phyloP scores from a whole-genome alignment of 2,888 invertebrate genomes.

The Orgyia antiqua region DNA sequence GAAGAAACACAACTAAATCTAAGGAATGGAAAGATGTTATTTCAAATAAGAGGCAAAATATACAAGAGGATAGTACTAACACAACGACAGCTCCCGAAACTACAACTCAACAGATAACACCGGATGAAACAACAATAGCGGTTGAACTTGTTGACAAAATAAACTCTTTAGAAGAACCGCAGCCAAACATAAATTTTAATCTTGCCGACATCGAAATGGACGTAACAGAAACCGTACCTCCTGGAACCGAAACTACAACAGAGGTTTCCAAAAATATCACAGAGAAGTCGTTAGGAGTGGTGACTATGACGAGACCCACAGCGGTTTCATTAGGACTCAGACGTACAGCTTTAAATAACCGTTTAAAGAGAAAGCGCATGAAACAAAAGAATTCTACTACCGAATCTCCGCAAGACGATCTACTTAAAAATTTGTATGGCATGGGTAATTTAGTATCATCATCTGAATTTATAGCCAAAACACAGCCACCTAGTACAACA shows the following conservation, averaged over 20 bases:
- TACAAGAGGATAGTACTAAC: constrained; percentile 26
- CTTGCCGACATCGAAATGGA: constrained; percentile 24
- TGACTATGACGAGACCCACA: constrained; percentile 31
- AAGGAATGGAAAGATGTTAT: constrained; percentile 51
- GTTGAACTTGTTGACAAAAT: constrained; percentile 6
- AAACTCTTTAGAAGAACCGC: constrained; percentile 12
- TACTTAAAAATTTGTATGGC: constrained; percentile 49
- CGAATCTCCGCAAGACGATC: constrained; percentile 53
- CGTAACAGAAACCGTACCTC: neutral
- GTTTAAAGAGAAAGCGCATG: constrained; percentile 54
- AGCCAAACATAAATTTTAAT: constrained; percentile 12
- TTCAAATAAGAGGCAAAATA: constrained; percentile 37
- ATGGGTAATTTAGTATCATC: constrained; percentile 59
- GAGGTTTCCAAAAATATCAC: constrained; percentile 22
- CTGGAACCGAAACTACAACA: constrained; percentile 22
- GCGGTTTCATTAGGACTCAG: constrained; percentile 43
- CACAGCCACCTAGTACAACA: constrained; percentile 36
- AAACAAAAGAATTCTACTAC: constrained; percentile 53
- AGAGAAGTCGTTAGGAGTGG: constrained; percentile 29
- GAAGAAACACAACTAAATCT: constrained; percentile 47
- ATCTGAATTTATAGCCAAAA: constrained; percentile 58
- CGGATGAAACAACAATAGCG: constrained; percentile 16
- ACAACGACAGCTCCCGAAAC: constrained; percentile 24
- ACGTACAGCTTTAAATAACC: constrained; percentile 52
- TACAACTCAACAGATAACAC: constrained; percentile 20